Percentiles rank a stretch among this genome's conserved stretches.
phyloP scores from a whole-genome alignment of 2,797 vertebrate species.

The Sebastes reedi region DNA sequence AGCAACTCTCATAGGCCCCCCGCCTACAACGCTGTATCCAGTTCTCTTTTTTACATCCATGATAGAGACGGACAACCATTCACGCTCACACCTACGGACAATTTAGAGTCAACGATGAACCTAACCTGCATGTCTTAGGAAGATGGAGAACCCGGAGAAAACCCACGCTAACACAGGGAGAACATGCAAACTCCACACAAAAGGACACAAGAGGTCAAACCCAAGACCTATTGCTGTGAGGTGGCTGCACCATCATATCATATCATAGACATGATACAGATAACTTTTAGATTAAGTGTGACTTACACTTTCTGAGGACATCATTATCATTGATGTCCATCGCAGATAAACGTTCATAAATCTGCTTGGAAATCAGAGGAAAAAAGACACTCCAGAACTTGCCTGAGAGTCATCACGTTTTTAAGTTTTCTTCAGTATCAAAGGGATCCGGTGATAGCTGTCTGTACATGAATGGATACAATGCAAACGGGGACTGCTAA shows the following conservation, averaged over 20 bases:
- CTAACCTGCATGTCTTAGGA: no score
- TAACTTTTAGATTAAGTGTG: neutral
- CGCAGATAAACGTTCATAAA: neutral
- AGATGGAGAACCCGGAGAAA: no score
- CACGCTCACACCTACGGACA: no score
- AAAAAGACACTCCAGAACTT: neutral
- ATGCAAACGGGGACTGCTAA: neutral
- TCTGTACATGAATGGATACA: neutral
- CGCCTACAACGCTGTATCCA: neutral
- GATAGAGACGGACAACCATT: neutral
- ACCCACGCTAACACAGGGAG: no score
- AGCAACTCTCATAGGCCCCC: neutral
- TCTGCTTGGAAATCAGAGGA: neutral
- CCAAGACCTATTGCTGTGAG: no score
- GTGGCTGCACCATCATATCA: no score
- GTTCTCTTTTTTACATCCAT: neutral
- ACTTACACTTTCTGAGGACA: neutral
- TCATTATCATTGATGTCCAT: neutral
- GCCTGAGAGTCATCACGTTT: no score
- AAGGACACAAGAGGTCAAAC: no score
- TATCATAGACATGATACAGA: neutral
- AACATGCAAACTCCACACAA: no score
- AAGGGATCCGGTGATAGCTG: neutral
- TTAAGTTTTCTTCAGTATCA: neutral
- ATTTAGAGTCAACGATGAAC: no score